Base-by-base conservation (phyloP, 2,888 invertebrate species). In the Tetheella fluctuosa region DNA sequence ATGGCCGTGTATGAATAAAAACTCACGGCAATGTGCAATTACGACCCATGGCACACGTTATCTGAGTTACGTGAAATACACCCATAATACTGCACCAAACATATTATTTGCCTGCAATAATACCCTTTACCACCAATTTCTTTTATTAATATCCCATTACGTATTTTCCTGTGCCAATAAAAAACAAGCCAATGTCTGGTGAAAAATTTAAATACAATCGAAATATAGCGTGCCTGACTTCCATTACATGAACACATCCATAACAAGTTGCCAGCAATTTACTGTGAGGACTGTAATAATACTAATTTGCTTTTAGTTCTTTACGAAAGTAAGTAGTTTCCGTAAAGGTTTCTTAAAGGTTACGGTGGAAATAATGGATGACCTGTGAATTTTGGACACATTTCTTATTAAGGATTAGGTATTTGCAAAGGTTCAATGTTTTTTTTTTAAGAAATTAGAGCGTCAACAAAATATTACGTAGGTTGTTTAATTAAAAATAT, bases 311-410 rank as follows among this genome's bases (percentile, higher is more conserved):
- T 48, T 48, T 48, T 8, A 10, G 17, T 48, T 42, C 42, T 42
- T 10, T 48, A 20, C 48, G 17, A 48, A 48, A 6, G n/a, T 42
- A 42, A 20, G 48, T 48, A 20, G 20, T 8, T 48, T 20, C 6
- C n/a, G 48, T 8, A 48, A 48, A 48, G 48, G 48, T 48, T 48
- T 48, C 48, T 48, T 48, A 48, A 48, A 48, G 48, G 48, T 48
- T 48, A 10, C 48, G 20, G 48, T 7, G 17, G 17, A 42, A 42
- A 42, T 48, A 17, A 48, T 48, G 17, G 10, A 48, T 20, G 17
- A 20, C 48, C 48, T 48, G 48, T 48, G 20, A 48, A 48, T 17
- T 48, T 48, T 17, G n/a, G 48, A 48, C 20, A 48, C 10, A 2
- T 20, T 7, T n/a, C 48, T 48, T 48, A 48, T 20, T 48, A 20